Base-by-base conservation (phyloP, 2,888 invertebrate species). In the Ferrisia virgata region DNA sequence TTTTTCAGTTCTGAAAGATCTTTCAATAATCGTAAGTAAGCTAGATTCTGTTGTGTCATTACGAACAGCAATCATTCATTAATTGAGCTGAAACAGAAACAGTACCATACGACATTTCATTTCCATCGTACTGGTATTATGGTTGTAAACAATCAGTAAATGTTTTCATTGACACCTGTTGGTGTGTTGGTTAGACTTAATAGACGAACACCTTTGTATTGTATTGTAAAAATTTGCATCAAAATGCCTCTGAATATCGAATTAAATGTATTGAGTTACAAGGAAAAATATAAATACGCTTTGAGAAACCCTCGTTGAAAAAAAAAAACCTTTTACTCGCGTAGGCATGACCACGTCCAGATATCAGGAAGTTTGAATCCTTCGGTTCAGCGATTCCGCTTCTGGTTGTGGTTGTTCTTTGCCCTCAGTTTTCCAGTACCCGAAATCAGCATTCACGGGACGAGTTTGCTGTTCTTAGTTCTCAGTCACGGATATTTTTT, bases 351-450 rank as follows among this genome's bases (percentile, higher is more conserved):
- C 72, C 22, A 36, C 36, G 72, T 76, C 72, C 72, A 76, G 72
- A 36, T 76, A 72, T 72, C 72, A 76, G 72, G 72, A 76, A 76
- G 72, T 76, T 76, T 76, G 36, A 76, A 76, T 76, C 25, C 72
- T 76, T 22, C 72, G 72, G 72, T 76, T 76, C 72, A 76, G 72
- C 72, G 72, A 76, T 36, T 76, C 72, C 36, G 36, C 72, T 76
- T 76, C 72, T 76, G 36, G 72, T 76, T 76, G 72, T n/a, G 72
- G 72, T 36, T 4, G 18, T 76, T 76, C 72, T 5, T 76, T 18
- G 36, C 72, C 64, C 5, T 28, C 31, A 28, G 64, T 64, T 36
- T 36, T 33, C 72, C 36, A 36, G 72, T 72, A 33, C 64, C 25
- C 28, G 28, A 53, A 53, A 72, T 72, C 33, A 33, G 72, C 18